Evolutionary conservation across 2,113 vertebrate species (phyloP).

Genomic region (Ictalurus furcatus): DNA sequence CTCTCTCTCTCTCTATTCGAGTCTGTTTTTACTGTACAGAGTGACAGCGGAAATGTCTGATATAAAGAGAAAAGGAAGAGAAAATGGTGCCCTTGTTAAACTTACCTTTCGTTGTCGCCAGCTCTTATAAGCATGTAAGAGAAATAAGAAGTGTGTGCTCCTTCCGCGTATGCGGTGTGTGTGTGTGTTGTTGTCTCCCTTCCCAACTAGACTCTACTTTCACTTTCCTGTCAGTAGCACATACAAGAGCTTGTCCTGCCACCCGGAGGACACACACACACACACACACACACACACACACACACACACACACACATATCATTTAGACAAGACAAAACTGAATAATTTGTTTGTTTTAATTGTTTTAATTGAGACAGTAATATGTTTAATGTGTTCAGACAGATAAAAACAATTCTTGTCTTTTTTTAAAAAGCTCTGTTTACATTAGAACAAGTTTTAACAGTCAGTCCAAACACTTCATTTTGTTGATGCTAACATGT

Average conservation of each 20-base stretch:
- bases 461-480: neutral
- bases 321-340: neutral
- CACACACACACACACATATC: neutral
- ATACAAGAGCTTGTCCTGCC: neutral
- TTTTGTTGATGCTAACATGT: neutral
- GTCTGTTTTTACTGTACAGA: neutral
- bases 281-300: neutral
- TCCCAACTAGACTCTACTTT: slow-evolving; percentile 34
- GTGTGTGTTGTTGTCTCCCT: slow-evolving; percentile 14
- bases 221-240: slow-evolving; percentile 23
- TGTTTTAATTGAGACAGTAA: neutral
- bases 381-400: neutral
- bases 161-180: slow-evolving; percentile 29
- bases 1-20: neutral
- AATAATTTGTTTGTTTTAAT: neutral
- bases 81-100: neutral
- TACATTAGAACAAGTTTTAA: neutral
- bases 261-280: neutral
- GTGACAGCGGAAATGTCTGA: neutral
- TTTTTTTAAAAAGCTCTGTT: neutral
- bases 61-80: neutral
- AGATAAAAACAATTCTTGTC: neutral
- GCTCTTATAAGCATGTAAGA: slow-evolving; percentile 32
- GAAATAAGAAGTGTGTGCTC: slow-evolving; percentile 30
- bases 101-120: slow-evolving; percentile 45